Conservation (phyloP, 2,113 vertebrate species). For the Callipepla californica region DNA sequence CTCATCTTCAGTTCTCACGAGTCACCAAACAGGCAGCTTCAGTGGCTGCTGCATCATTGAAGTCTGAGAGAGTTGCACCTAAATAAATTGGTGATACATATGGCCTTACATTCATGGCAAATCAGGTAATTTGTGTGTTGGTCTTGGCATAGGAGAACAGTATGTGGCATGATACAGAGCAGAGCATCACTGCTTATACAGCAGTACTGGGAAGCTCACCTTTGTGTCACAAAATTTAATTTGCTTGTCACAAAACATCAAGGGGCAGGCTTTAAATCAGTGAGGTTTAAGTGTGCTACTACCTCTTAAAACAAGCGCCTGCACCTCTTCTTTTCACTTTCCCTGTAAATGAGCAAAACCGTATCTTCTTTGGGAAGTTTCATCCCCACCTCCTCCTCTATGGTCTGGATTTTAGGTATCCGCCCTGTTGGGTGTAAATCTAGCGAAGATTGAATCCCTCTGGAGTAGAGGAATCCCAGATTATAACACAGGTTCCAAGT, state of each 20-base stretch:
- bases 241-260: background rate
- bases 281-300: background rate
- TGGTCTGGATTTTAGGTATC: constrained; percentile 8
- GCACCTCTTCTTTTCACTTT: background rate
- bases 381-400: background rate
- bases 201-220: background rate
- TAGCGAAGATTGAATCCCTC: constrained; percentile 25
- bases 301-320: background rate
- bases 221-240: background rate
- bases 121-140: background rate
- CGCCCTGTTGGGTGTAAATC: constrained; percentile 22
- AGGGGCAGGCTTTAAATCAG: background rate
- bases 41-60: background rate
- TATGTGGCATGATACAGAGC: background rate
- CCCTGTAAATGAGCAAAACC: background rate
- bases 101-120: background rate
- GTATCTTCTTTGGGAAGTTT: background rate
- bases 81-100: background rate
- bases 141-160: background rate
- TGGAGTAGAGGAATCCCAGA: constrained; percentile 13
- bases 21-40: accelerated
- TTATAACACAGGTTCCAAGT: constrained; percentile 31
- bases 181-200: background rate
- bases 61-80: background rate
- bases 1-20: background rate